These are phyloP conservation scores for Cliona cf. orientalis DNA, from an alignment of 37 sponge, comb jelly and placozoan species.

Conservation along the genomic window DNA sequence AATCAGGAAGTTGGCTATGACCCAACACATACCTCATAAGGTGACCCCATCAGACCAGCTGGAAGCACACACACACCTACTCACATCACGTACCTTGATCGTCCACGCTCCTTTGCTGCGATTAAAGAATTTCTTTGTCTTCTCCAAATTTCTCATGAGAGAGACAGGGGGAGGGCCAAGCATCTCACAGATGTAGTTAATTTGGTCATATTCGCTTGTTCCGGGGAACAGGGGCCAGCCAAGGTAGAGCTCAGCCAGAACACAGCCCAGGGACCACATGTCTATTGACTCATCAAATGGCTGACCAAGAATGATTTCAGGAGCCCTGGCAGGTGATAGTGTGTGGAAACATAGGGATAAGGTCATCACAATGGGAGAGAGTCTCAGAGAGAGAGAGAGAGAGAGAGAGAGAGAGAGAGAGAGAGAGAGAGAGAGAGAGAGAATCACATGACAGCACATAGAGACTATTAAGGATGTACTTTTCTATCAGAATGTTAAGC, in stretches of 20 bases:
- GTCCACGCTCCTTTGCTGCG: slow-evolving; percentile 4
- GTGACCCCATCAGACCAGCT: not conserved
- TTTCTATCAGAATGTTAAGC: too few species aligned
- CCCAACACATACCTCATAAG: not conserved
- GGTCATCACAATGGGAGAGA: not conserved
- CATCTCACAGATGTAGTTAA: slow-evolving; percentile 73
- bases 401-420: slow-evolving; percentile 8
- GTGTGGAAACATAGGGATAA: not conserved
- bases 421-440: not conserved
- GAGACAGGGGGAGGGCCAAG: slow-evolving; percentile 59
- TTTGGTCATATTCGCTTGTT: slow-evolving; percentile 87
- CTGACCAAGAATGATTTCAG: slow-evolving; percentile 92
- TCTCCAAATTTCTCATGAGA: slow-evolving; percentile 55
- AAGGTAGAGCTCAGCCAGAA: slow-evolving; percentile 90
- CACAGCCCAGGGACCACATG: slow-evolving; percentile 98
- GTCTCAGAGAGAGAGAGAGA: not conserved
- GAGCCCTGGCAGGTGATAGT: slow-evolving; percentile 84
- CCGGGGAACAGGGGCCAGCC: slow-evolving; percentile 98
- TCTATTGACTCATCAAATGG: slow-evolving; percentile 86
- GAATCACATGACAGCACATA: not conserved
- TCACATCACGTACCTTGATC: slow-evolving; percentile 53
- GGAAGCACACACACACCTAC: slow-evolving; percentile 73
- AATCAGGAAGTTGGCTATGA: not conserved
- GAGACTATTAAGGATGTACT: too few species aligned
- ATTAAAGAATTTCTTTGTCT: slow-evolving; percentile 66